phyloP scores from a whole-genome alignment of 2,797 vertebrate species.

The Decapterus maruadsi region DNA sequence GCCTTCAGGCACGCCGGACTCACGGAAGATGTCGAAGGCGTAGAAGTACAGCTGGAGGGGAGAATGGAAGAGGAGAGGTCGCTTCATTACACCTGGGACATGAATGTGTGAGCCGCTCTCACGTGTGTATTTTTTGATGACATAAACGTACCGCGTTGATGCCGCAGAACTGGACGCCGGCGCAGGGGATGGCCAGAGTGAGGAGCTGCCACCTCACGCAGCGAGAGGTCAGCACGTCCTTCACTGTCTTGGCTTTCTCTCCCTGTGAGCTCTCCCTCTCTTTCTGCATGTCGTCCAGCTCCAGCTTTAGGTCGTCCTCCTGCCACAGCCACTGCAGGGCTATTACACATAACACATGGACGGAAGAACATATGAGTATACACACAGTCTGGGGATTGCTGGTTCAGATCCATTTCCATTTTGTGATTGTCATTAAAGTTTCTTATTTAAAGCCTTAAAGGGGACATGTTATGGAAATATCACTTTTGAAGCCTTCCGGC shows the following conservation, averaged over 20 bases:
- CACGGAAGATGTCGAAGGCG: conserved; percentile 84
- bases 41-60: conserved; percentile 86
- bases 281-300: conserved; percentile 85
- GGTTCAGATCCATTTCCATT: neutral
- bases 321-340: conserved; percentile 88
- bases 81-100: neutral
- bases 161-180: conserved; percentile 76
- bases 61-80: neutral
- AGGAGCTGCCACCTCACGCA: conserved; percentile 87
- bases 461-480: too few species aligned
- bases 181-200: conserved; percentile 77
- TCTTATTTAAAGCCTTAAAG: neutral
- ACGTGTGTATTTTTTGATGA: neutral
- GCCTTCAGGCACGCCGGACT: conserved; percentile 80
- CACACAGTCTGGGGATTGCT: neutral
- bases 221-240: conserved; percentile 81
- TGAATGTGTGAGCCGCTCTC: neutral
- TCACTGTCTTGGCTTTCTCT: conserved; percentile 75
- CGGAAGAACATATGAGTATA: neutral
- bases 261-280: conserved; percentile 76
- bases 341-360: conserved; percentile 48
- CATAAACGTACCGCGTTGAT: conserved; percentile 68
- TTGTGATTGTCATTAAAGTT: neutral
- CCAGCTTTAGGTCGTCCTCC: conserved; percentile 74
- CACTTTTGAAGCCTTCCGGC: too few species aligned